Evolutionary conservation across 2,888 invertebrate species (phyloP).

Genomic region (Diplazon laetatorius): DNA sequence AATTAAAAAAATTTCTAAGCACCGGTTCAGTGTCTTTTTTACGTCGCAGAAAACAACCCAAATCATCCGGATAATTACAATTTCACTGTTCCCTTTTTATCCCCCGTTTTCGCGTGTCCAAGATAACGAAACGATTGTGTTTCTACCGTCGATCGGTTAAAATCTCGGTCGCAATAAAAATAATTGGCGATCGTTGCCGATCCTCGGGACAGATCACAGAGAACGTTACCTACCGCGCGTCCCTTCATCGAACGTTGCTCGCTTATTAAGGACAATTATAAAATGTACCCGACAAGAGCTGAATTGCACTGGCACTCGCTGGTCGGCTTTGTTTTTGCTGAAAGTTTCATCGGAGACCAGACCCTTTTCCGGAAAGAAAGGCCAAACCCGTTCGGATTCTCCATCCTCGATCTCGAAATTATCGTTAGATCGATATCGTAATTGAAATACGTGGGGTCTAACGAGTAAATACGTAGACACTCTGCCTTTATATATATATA

Average conservation of each 20-base stretch:
- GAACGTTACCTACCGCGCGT: conserved; percentile 49
- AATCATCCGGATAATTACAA: conserved; percentile 8
- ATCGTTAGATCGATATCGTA: conserved; percentile 63
- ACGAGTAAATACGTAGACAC: conserved; percentile 24
- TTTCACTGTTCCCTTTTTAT: background rate
- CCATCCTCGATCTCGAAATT: conserved; percentile 34
- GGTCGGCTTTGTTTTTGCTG: background rate
- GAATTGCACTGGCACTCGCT: conserved; percentile 4
- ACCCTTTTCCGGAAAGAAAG: conserved; percentile 61
- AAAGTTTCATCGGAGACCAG: conserved; percentile 54
- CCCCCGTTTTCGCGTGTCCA: background rate
- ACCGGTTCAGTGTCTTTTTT: background rate
- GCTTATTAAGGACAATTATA: conserved; percentile 68
- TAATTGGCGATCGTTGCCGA: conserved; percentile 41
- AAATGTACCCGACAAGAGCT: conserved; percentile 44
- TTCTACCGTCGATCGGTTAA: conserved; percentile 31
- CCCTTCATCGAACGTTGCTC: conserved; percentile 57
- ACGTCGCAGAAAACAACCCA: background rate
- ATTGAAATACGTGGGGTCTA: conserved; percentile 61
- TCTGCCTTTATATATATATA: conserved; percentile 2
- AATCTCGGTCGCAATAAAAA: conserved; percentile 55
- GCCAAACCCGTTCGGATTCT: conserved; percentile 26
- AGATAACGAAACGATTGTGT: conserved; percentile 34
- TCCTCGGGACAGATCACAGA: conserved; percentile 54
- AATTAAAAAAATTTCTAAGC: background rate